These are phyloP conservation scores for Agonopterix arenella DNA, from an alignment of 2,888 invertebrate genomes.

Conservation along the genomic window DNA sequence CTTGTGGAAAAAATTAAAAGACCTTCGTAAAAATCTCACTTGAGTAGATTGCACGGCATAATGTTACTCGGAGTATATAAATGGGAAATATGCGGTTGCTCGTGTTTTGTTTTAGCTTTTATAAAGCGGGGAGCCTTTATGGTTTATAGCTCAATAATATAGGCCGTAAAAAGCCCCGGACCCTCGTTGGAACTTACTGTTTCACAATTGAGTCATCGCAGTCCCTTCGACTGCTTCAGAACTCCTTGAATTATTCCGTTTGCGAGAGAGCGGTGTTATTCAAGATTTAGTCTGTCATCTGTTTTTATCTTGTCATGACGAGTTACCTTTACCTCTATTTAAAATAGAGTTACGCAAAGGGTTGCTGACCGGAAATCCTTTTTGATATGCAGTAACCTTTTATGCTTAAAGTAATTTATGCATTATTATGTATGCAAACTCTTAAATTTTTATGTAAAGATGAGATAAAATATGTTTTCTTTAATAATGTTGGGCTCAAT, in stretches of 20 bases:
- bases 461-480: too few species aligned
- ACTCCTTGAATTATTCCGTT: slow-evolving; percentile 46
- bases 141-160: slow-evolving; percentile 69
- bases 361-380: too few species aligned
- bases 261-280: slow-evolving; percentile 27
- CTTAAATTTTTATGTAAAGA: too few species aligned
- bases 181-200: slow-evolving; percentile 44
- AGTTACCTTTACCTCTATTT: slow-evolving; percentile 4
- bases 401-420: too few species aligned
- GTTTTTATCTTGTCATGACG: slow-evolving; percentile 10
- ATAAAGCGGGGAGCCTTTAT: slow-evolving; percentile 59
- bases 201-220: slow-evolving; percentile 56
- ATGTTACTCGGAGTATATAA: slow-evolving; percentile 49
- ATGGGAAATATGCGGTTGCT: slow-evolving; percentile 54
- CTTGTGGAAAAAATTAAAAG: slow-evolving; percentile 33
- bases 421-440: too few species aligned
- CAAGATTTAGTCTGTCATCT: slow-evolving; percentile 22
- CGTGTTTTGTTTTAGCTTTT: slow-evolving; percentile 60
- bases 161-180: slow-evolving; percentile 54
- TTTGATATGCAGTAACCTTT: too few species aligned
- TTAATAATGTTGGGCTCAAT: slow-evolving; percentile 19
- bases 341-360: neutral
- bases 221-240: slow-evolving; percentile 42
- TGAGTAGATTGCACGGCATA: slow-evolving; percentile 40
- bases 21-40: slow-evolving; percentile 39